Conservation (phyloP, 1,140 invertebrate genomes). For the Aphis craccivora region DNA sequence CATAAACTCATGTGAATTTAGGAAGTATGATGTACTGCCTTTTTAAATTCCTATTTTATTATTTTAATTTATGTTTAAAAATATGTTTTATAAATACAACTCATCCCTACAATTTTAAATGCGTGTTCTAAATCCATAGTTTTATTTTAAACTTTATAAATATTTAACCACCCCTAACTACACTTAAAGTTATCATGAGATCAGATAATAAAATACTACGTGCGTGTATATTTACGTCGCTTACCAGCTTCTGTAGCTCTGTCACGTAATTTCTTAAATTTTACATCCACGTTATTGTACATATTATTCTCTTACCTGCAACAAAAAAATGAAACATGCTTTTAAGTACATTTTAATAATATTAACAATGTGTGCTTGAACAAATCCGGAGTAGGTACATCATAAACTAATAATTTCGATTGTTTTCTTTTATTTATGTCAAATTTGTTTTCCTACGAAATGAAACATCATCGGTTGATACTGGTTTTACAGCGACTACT, state of each 20-base stretch:
- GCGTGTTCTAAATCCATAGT: not conserved
- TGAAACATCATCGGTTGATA: not conserved
- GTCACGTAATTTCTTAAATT: not conserved
- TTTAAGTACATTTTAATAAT: not conserved
- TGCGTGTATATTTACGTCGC: not conserved
- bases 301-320: not conserved
- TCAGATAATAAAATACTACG: not conserved
- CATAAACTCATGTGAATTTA: not conserved
- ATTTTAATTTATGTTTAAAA: too few relatives aligned
- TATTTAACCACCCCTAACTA: not conserved
- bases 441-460: not conserved
- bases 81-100: not conserved
- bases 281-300: not conserved
- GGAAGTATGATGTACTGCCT: too few relatives aligned
- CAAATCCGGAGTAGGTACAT: too few relatives aligned
- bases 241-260: not conserved
- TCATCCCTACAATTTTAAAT: not conserved
- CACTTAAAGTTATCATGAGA: not conserved
- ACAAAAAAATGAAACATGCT: not conserved
- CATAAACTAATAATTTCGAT: too few relatives aligned
- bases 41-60: too few relatives aligned
- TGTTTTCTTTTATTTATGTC: not conserved
- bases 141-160: not conserved
- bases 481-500: not conserved
- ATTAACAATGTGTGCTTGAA: not conserved